These are phyloP conservation scores for Anarsia innoxiella DNA, from an alignment of 2,888 invertebrate genomes.

Conservation along the genomic window DNA sequence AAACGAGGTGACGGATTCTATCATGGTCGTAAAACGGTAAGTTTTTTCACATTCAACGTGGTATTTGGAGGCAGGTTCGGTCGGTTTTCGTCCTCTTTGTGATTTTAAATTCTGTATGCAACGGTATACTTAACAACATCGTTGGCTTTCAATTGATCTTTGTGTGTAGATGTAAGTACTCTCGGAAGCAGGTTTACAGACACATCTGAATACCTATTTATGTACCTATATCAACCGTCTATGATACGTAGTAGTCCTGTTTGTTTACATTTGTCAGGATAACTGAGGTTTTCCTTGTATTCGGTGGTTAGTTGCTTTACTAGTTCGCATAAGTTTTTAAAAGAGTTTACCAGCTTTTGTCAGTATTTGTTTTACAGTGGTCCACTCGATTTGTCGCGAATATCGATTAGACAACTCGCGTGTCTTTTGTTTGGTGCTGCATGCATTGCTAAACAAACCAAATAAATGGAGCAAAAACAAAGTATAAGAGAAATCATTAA, in stretches of 20 bases:
- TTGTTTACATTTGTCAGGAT: slow-evolving; percentile 30
- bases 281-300: slow-evolving; percentile 9
- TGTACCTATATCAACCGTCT: too few species aligned
- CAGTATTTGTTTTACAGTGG: too few species aligned
- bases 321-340: too few species aligned
- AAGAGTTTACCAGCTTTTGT: too few species aligned
- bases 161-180: slow-evolving; percentile 7
- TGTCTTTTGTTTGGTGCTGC: background rate
- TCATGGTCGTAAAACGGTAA: slow-evolving; percentile 76
- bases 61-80: too few species aligned
- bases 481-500: too few species aligned
- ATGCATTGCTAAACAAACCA: background rate
- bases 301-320: background rate
- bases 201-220: slow-evolving; percentile 1
- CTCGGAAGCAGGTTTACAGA: slow-evolving; percentile 1
- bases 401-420: slow-evolving; percentile 14
- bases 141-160: slow-evolving; percentile 5
- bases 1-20: slow-evolving; percentile 74
- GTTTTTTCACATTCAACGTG: slow-evolving; percentile 35
- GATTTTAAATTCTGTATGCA: too few species aligned
- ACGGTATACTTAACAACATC: too few species aligned
- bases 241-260: slow-evolving; percentile 22
- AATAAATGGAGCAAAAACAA: too few species aligned
- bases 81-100: too few species aligned
- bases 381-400: slow-evolving; percentile 18